Conservation (phyloP, 2,113 vertebrate species). For the Psephotus haematonotus region DNA sequence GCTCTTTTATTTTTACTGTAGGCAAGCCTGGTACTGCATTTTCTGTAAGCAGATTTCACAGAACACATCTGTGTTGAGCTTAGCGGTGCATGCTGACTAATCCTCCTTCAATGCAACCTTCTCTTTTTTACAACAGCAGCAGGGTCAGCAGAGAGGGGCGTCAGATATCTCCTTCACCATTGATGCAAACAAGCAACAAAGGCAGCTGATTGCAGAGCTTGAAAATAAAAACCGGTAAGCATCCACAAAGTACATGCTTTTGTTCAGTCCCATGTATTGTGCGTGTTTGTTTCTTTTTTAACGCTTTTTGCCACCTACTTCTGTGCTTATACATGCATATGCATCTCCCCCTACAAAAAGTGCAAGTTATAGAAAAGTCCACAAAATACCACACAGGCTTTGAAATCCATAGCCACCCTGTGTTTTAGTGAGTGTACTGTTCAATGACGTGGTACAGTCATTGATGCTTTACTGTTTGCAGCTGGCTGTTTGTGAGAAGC, state of each 20-base stretch:
- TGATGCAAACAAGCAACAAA: conserved; percentile 95
- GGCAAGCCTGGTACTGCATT: not conserved
- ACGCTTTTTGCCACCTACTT: not conserved
- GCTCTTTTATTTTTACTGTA: not conserved
- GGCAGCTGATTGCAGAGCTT: conserved; percentile 97
- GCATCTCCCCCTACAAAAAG: not conserved
- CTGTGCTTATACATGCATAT: not conserved
- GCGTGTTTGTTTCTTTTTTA: not conserved
- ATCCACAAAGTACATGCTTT: not conserved
- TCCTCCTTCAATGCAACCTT: not conserved
- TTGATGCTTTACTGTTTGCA: conserved; percentile 4
- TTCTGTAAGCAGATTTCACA: not conserved
- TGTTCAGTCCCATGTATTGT: not conserved
- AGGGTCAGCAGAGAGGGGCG: conserved; percentile 85
- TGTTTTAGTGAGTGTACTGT: not conserved
- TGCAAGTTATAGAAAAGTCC: not conserved
- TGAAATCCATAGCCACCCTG: not conserved
- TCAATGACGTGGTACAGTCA: not conserved
- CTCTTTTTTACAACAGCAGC: conserved; percentile 81
- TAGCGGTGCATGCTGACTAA: not conserved
- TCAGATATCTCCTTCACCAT: conserved; percentile 92
- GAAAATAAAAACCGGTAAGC: conserved; percentile 97
- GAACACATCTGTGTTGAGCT: not conserved
- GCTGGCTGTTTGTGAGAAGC: conserved; percentile 12
- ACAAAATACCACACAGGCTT: not conserved